phyloP scores from a whole-genome alignment of 2,113 vertebrate genomes.

The Agelaius tricolor region DNA sequence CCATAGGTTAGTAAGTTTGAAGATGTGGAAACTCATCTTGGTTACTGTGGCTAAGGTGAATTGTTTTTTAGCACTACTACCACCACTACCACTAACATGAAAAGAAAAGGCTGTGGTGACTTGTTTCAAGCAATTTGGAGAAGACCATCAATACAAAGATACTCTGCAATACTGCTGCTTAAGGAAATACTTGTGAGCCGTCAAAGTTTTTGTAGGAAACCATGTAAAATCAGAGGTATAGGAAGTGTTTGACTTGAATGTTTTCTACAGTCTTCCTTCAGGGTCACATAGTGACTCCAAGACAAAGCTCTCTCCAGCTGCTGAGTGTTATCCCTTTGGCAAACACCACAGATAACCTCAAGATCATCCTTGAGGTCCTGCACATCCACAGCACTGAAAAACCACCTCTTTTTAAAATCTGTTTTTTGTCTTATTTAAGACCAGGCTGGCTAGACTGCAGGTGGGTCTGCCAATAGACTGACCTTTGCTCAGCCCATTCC shows the following conservation, averaged over 20 bases:
- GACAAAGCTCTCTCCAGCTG: background rate
- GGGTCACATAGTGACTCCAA: accelerated
- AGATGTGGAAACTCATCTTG: background rate
- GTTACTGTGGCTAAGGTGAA: background rate
- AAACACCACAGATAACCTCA: background rate
- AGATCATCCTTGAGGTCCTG: background rate
- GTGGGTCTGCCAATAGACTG: accelerated
- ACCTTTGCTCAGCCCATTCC: background rate
- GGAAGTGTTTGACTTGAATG: background rate
- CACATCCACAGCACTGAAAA: background rate
- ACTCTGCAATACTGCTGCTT: background rate
- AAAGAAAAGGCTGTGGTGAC: background rate
- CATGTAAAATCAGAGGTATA: background rate
- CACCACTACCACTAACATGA: background rate
- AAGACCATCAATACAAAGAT: background rate
- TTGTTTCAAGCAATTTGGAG: background rate
- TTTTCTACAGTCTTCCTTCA: background rate
- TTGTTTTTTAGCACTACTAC: background rate
- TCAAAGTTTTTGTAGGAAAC: background rate
- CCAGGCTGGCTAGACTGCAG: background rate
- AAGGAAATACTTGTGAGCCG: background rate
- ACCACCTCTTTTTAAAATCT: background rate
- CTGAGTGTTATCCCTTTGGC: background rate
- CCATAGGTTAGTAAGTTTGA: background rate
- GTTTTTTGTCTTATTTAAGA: background rate